Evolutionary conservation across 2,113 vertebrate species (phyloP).

Genomic region (Echinops telfairi): DNA sequence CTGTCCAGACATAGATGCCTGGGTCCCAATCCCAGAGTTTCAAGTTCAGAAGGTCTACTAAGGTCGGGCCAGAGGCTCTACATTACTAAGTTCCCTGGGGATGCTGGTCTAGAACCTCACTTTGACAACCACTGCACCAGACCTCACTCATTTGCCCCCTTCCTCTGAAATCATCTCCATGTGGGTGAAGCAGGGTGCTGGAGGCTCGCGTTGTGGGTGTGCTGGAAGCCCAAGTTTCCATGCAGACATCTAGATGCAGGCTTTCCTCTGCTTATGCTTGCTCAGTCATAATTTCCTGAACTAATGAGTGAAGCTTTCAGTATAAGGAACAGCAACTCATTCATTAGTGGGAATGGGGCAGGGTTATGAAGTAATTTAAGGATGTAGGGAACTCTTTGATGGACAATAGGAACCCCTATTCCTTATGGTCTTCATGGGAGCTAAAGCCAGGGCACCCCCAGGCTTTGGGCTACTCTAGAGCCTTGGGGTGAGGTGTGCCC

Average conservation of each 20-base stretch:
- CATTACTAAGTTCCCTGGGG: not conserved
- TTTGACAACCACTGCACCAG: not conserved
- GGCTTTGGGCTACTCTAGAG: not conserved
- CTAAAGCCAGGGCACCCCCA: not conserved
- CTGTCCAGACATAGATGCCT: not conserved
- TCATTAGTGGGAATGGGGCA: not conserved
- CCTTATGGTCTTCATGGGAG: not conserved
- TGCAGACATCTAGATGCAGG: not conserved
- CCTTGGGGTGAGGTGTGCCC: not conserved
- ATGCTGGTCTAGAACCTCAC: not conserved
- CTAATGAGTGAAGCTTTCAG: not conserved
- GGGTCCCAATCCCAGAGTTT: not conserved
- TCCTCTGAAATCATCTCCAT: not conserved
- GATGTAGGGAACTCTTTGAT: not conserved
- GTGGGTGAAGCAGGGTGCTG: not conserved
- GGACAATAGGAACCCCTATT: slow-evolving; percentile 36
- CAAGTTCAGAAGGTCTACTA: not conserved
- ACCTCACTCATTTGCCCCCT: not conserved
- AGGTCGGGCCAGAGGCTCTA: slow-evolving; percentile 1
- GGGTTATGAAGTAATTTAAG: slow-evolving; percentile 31
- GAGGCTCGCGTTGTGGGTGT: not conserved
- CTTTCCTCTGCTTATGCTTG: not conserved
- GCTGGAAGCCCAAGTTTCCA: not conserved
- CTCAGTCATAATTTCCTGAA: not conserved
- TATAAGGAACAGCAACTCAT: not conserved